A percentile compares a stretch with the other conserved stretches of the same genome.
Conservation (phyloP, 2,888 invertebrate species). For the Crematogaster levior region DNA sequence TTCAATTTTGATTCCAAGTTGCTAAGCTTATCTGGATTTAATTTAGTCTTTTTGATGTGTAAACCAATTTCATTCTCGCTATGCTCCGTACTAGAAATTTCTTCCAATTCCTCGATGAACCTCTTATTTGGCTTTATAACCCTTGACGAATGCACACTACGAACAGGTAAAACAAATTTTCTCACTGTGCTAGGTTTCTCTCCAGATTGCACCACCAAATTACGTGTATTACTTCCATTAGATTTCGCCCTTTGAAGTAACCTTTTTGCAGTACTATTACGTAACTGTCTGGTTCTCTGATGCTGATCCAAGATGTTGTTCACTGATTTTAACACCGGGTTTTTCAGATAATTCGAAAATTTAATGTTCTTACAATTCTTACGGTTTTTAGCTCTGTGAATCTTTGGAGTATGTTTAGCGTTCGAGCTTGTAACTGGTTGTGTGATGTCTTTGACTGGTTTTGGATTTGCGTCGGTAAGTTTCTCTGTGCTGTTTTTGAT, state of each 20-base stretch:
- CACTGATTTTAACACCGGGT: constrained; percentile 81
- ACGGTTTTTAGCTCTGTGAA: constrained; percentile 68
- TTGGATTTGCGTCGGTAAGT: constrained; percentile 49
- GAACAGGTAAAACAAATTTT: constrained; percentile 92
- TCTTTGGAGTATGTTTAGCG: constrained; percentile 65
- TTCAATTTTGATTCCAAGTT: constrained; percentile 71
- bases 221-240: constrained; percentile 73
- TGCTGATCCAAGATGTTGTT: constrained; percentile 83
- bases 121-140: constrained; percentile 96
- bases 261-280: constrained; percentile 83
- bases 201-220: constrained; percentile 74
- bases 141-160: constrained; percentile 94
- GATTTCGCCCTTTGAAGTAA: constrained; percentile 82
- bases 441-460: constrained; percentile 48
- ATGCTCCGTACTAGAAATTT: constrained; percentile 80
- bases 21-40: constrained; percentile 67
- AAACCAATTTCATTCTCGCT: constrained; percentile 75
- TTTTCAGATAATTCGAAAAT: constrained; percentile 76
- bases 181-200: constrained; percentile 85
- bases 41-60: constrained; percentile 79
- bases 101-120: constrained; percentile 91
- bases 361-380: constrained; percentile 74
- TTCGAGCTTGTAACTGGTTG: constrained; percentile 55
- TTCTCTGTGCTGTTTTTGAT: constrained; percentile 65
- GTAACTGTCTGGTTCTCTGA: constrained; percentile 81